Conservation (phyloP, 2,113 vertebrate species). For the Aptenodytes forsteri region DNA sequence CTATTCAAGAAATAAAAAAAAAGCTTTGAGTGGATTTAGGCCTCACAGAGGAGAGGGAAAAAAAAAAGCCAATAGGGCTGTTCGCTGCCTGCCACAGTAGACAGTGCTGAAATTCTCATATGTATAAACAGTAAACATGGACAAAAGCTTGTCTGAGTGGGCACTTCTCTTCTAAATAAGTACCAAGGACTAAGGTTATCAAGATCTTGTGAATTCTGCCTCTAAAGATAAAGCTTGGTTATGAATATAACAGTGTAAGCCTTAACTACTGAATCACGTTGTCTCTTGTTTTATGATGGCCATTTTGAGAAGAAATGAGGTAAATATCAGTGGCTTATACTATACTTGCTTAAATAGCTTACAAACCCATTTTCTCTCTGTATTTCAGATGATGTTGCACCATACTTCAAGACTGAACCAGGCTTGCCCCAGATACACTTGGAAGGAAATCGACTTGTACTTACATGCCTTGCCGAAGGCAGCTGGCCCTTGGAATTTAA, state of each 20-base stretch:
- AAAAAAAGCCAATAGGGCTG: background rate
- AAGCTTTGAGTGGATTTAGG: background rate
- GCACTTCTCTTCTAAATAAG: background rate
- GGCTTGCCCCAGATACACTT: slow-evolving; percentile 80
- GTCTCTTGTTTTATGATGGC: background rate
- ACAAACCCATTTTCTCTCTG: background rate
- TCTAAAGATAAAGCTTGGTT: background rate
- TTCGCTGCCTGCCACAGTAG: background rate
- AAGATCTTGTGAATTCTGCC: background rate
- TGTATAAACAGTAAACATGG: background rate
- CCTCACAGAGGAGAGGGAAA: background rate
- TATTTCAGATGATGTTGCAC: slow-evolving; percentile 81
- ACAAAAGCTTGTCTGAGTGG: background rate
- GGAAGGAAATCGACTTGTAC: slow-evolving; percentile 91
- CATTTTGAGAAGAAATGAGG: background rate
- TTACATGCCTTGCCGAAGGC: slow-evolving; percentile 93
- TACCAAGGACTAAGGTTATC: background rate
- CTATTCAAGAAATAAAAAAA: background rate
- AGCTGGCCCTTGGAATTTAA: slow-evolving; percentile 97
- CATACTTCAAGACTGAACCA: slow-evolving; percentile 83
- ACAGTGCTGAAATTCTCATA: background rate
- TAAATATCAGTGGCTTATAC: background rate
- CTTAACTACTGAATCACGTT: background rate
- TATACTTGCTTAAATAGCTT: background rate
- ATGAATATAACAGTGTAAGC: background rate